These are phyloP conservation scores for Oasisia sp. DNA, from an alignment of 2,888 invertebrate species.

Conservation along the genomic window DNA sequence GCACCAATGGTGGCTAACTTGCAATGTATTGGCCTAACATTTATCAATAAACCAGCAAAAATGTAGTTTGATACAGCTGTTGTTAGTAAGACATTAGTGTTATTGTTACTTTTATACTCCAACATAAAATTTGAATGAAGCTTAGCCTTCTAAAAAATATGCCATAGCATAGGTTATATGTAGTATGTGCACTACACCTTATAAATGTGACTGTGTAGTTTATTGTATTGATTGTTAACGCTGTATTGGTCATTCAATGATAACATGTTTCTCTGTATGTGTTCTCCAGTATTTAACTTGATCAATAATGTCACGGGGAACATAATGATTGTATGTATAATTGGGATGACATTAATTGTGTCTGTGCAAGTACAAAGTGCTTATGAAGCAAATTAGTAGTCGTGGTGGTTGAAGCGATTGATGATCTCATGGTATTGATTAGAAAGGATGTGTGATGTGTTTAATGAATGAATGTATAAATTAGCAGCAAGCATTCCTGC, in stretches of 20 bases:
- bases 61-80: neutral
- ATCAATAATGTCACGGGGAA: neutral
- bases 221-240: neutral
- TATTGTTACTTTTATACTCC: neutral
- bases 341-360: neutral
- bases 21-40: neutral
- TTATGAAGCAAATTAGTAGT: constrained; percentile 12
- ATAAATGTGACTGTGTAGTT: neutral
- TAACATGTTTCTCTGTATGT: neutral
- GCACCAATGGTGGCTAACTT: no score
- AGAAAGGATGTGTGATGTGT: neutral
- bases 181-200: no score
- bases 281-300: neutral
- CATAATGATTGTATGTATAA: neutral
- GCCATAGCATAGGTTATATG: neutral
- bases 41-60: neutral
- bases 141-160: neutral
- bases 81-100: neutral
- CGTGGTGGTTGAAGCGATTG: neutral
- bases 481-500: no score
- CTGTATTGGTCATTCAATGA: neutral
- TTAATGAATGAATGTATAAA: no score
- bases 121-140: neutral
- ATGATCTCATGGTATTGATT: neutral
- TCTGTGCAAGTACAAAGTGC: neutral